Evolutionary conservation across 2,113 vertebrate species (phyloP).

Genomic region (Oncorhynchus nerka): DNA sequence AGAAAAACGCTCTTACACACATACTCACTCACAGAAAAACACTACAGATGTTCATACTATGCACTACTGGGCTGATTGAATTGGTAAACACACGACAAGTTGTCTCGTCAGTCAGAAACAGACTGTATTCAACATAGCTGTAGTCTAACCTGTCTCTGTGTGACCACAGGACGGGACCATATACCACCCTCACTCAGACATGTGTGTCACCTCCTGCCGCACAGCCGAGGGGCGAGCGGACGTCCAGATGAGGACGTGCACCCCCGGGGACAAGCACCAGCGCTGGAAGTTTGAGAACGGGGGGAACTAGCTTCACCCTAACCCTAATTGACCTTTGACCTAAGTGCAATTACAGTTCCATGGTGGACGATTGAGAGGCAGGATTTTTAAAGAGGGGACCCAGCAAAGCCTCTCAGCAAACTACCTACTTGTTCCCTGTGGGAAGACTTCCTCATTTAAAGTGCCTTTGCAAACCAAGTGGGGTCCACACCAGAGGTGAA

Average conservation of each 20-base stretch:
- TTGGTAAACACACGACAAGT: not conserved
- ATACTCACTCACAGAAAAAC: not conserved
- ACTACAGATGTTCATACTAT: no score
- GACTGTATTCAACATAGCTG: no score
- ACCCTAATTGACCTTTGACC: conserved; percentile 55
- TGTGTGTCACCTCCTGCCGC: conserved; percentile 85
- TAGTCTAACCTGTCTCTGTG: conserved; percentile 63
- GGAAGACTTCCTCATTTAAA: conserved; percentile 29
- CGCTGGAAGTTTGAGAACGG: conserved; percentile 86
- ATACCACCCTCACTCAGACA: conserved; percentile 83
- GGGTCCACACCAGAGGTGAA: conserved; percentile 35
- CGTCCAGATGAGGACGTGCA: conserved; percentile 82
- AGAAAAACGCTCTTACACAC: not conserved
- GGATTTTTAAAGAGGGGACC: conserved; percentile 24
- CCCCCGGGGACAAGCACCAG: conserved; percentile 81
- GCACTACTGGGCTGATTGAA: not conserved
- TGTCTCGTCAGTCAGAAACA: not conserved
- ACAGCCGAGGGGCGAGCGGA: conserved; percentile 80
- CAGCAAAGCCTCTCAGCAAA: conserved; percentile 7
- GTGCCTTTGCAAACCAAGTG: conserved; percentile 63
- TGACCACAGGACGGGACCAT: conserved; percentile 85
- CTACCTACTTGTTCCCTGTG: conserved; percentile 53
- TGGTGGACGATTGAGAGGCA: conserved; percentile 51
- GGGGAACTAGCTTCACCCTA: conserved; percentile 54
- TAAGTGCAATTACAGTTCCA: conserved; percentile 53